Conservation (phyloP, 2,888 invertebrate species). For the Crioceris asparagi region DNA sequence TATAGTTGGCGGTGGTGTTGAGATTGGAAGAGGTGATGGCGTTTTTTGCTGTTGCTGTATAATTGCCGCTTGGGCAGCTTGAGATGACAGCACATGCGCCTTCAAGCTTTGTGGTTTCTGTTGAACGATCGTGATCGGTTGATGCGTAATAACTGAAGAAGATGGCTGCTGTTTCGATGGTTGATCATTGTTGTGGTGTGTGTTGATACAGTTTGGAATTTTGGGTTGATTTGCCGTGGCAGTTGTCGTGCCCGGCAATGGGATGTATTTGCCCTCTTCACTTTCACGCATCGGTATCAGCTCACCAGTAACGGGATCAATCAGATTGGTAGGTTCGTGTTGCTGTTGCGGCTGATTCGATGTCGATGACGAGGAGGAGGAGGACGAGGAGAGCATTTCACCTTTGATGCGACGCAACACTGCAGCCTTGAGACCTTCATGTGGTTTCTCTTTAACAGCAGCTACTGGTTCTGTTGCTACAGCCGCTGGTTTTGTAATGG, state of each 20-base stretch:
- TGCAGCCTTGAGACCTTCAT: slow-evolving; percentile 34
- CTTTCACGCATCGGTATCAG: slow-evolving; percentile 59
- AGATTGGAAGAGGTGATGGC: slow-evolving; percentile 1
- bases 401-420: slow-evolving; percentile 36
- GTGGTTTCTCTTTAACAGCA: slow-evolving; percentile 28
- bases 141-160: slow-evolving; percentile 19
- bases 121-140: slow-evolving; percentile 19
- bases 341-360: slow-evolving; percentile 17
- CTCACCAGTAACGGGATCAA: slow-evolving; percentile 66
- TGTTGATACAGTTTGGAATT: not conserved
- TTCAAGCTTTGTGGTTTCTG: slow-evolving; percentile 47
- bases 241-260: slow-evolving; percentile 35
- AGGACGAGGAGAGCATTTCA: too few relatives aligned
- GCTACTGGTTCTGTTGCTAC: slow-evolving; percentile 9
- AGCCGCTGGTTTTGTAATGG: slow-evolving; percentile 9
- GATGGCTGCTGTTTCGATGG: slow-evolving; percentile 13
- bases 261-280: slow-evolving; percentile 58
- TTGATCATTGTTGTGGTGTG: slow-evolving; percentile 5
- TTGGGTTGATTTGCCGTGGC: not conserved
- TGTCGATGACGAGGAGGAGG: slow-evolving; percentile 1
- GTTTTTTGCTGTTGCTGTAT: slow-evolving; percentile 15
- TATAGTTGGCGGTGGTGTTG: slow-evolving; percentile 4
- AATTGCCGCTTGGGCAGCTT: slow-evolving; percentile 35
- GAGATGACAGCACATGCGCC: slow-evolving; percentile 50
- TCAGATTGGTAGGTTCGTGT: slow-evolving; percentile 53